Evolutionary conservation across 2,888 invertebrate genomes (phyloP), one percentile per base, ranked within the genome.

Genomic region (Amiota minor): DNA sequence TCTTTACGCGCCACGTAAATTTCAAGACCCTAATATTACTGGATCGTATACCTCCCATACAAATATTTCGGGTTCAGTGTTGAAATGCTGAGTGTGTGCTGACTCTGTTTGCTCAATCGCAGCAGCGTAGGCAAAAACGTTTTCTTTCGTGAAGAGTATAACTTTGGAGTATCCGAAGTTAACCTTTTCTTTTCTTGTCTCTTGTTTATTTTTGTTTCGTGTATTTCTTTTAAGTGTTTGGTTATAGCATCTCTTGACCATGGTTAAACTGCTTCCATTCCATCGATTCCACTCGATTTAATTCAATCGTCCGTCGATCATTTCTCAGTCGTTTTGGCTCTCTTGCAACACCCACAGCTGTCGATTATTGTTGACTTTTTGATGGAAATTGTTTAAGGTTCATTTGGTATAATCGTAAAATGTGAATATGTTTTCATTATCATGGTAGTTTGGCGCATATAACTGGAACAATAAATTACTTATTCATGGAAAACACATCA

Each of bases 401-500:
- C 23, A 59, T 2, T n/a, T 18, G 23, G 67, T 49, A 81, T 83
- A 84, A 83, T 73, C 77, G 81, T 78, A 77, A 86, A 80, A 81
- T 82, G 84, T 83, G 74, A 83, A 82, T 75, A 83, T 81, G 79
- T 81, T 79, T 64, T 59, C 56, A 62, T 74, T 16, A 50, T 35
- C 35, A 35, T 35, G 35, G 6, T 35, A 35, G 35, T 4, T 35
- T 8, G 35, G 35, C 6, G 35, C 35, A 35, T 35, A 35, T 35
- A 35, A 35, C 35, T 6, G 35, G 35, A 35, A 35, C 6, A 35
- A 35, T 4, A 35, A 23, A 23, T 23, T 23, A 2, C 23, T 23
- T 23, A 23, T 23, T 23, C 23, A 23, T 23, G 23, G 23, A 23
- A 23, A 2, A 23, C 23, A 3, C 23, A 3, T 1, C 23, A 35